Percentiles rank a stretch among this genome's conserved stretches.
Evolutionary conservation across 2,888 invertebrate species (phyloP).

Genomic region (Andrena minutula): DNA sequence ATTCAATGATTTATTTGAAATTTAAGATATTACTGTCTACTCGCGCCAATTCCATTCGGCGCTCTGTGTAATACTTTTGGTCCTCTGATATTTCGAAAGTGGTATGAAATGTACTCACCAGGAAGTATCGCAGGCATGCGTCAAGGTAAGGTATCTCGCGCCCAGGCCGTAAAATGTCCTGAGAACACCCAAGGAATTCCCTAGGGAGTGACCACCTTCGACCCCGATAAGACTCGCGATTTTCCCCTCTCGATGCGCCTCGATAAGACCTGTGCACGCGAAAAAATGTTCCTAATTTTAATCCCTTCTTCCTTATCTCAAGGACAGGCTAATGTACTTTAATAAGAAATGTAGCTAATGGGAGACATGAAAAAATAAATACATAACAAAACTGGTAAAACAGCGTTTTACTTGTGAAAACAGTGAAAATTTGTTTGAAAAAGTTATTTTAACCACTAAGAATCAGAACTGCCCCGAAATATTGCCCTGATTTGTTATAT

Average conservation of each 20-base stretch:
- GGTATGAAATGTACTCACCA: conserved; percentile 87
- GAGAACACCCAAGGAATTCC: conserved; percentile 94
- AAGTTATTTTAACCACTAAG: too few species aligned
- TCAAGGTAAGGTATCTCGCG: conserved; percentile 95
- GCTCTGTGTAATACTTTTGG: neutral
- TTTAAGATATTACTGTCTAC: neutral
- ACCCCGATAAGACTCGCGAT: conserved; percentile 96
- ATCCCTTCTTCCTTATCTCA: neutral
- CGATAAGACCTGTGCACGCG: conserved; percentile 88
- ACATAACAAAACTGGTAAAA: too few species aligned
- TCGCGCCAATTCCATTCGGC: neutral
- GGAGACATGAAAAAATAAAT: too few species aligned
- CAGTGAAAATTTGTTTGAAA: too few species aligned
- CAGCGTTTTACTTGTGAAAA: too few species aligned
- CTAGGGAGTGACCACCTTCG: conserved; percentile 96
- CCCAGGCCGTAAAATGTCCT: conserved; percentile 96
- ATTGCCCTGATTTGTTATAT: too few species aligned
- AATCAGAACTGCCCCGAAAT: too few species aligned
- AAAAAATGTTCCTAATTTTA: neutral
- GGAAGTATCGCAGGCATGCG: conserved; percentile 96
- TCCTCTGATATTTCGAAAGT: conserved; percentile 72
- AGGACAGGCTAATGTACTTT: neutral
- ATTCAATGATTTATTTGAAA: neutral
- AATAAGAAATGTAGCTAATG: too few species aligned
- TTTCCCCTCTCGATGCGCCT: conserved; percentile 90